Evolutionary conservation across 2,888 invertebrate species (phyloP), one percentile per base, ranked within the genome.

Genomic region (Oscheius sp.): DNA sequence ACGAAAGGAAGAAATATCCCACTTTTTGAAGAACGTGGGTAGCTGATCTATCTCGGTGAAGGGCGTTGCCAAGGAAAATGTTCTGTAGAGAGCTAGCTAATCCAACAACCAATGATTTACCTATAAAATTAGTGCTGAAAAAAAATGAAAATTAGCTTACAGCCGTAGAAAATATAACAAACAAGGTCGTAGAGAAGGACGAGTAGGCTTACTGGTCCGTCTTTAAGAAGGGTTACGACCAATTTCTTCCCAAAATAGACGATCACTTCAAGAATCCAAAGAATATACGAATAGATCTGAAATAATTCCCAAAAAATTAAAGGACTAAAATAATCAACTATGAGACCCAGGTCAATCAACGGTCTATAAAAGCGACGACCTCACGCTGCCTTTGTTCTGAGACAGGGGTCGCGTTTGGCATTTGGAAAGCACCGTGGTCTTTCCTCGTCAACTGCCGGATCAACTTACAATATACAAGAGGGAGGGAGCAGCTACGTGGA

Each of bases 101-200:
- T n/a, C 55, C n/a, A 15, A 23, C 15, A 12, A 37, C 15, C 20
- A 34, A 34, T 10, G 57, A 57, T 37, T 34, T 31, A 27, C 45
- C 63, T 42, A 42, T 42, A 61, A 61, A n/a, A 3, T 3, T 20
- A n/a, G 6, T n/a, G n/a, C n/a, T n/a, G n/a, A n/a, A n/a, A n/a
- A n/a, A n/a, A n/a, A n/a, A n/a, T n/a, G n/a, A n/a, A n/a, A n/a
- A 29, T 3, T 55, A 61, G 50, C 64, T 48, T 29, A 64, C 64
- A 48, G 37, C 27, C 10, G 37, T 48, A 48, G 29, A 27, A 50
- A 20, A 48, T 20, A 31, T 23, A 64, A n/a, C 37, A 34, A 34
- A 29, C 5, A 20, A 64, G 17, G 12, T 64, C 64, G 50, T 64
- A 64, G 4, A 64, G 27, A 15, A 64, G 25, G 15, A 64, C 50